Evolutionary conservation across 2,888 invertebrate species (phyloP).

Genomic region (Ypsolopha scabrella): DNA sequence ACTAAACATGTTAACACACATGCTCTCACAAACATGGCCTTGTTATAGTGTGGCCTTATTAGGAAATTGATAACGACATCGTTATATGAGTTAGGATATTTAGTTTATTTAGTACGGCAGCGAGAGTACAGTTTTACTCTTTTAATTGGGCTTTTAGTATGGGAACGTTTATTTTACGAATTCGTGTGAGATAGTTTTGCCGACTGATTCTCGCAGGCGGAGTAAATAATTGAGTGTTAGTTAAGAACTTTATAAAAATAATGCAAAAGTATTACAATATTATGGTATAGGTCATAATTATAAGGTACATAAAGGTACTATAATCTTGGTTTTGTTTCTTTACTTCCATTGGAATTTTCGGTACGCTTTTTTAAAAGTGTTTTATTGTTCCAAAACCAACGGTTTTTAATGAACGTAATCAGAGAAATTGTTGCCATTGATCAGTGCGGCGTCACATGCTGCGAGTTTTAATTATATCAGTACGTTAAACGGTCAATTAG

Average conservation of each 20-base stretch:
- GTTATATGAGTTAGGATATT: constrained; percentile 25
- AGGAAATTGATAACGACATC: constrained; percentile 40
- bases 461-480: constrained; percentile 3
- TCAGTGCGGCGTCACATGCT: not conserved
- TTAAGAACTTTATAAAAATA: too few species aligned
- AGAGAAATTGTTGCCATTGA: not conserved
- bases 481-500: constrained; percentile 10
- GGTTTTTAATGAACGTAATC: not conserved
- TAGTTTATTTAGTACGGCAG: not conserved
- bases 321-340: too few species aligned
- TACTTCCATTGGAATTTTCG: too few species aligned
- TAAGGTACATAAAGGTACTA: too few species aligned
- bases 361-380: not conserved
- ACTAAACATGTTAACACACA: constrained; percentile 11
- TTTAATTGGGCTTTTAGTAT: constrained; percentile 6
- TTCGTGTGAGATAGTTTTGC: not conserved
- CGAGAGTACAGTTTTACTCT: not conserved
- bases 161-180: not conserved
- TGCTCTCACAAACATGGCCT: not conserved
- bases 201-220: not conserved
- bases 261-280: too few species aligned
- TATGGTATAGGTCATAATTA: too few species aligned
- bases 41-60: constrained; percentile 2
- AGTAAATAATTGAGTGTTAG: not conserved
- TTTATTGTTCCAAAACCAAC: not conserved